Base-by-base conservation (phyloP, 2,113 vertebrate species). In the Daboia siamensis region DNA sequence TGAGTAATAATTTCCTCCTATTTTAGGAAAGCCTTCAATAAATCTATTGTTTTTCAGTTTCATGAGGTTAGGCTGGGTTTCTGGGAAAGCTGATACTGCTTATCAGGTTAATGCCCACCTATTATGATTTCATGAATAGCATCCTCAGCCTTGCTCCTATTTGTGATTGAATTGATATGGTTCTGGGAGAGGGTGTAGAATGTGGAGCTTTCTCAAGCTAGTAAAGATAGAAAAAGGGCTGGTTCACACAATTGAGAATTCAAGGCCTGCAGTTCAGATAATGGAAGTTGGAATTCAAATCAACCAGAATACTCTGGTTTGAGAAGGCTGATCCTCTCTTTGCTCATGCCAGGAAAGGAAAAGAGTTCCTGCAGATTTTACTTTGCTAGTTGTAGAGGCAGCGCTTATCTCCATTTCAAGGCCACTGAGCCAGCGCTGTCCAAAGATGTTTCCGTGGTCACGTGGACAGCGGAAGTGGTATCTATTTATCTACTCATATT, bases 1-100 rank as follows among this genome's bases (percentile, higher is more conserved):
- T 97, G 96, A 97, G 96, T 97, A 97, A 97, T 97, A 96, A 97
- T 97, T 97, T 97, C 97, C 97, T 97, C 94, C 96, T 95, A 97
- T 97, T 97, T 96, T 96, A 15, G 93, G 95, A 96, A 96, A 94
- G 94, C 93, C 96, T 96, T 96, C 96, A 97, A 96, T 95, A 97
- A 96, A 95, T 97, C 96, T 96, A 96, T 96, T 97, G 97, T 96
- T 96, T 96, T 94, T 94, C 51, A 92, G 95, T 94, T 97, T 96
- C 95, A 87, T 93, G 23, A 86, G 95, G 94, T 87, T 97, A 96
- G 96, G 96, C 95, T 95, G 88, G 46, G 90, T 92, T 93, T 93
- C 95, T 97, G 97, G 96, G 97, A 97, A 97, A 95, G 80, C 90
- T 93, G 91, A 84, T 95, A 90, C 92, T 86, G 92, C 96, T 97